Evolutionary conservation across 1,140 invertebrate species (phyloP).

Genomic region (Ips nitidus): DNA sequence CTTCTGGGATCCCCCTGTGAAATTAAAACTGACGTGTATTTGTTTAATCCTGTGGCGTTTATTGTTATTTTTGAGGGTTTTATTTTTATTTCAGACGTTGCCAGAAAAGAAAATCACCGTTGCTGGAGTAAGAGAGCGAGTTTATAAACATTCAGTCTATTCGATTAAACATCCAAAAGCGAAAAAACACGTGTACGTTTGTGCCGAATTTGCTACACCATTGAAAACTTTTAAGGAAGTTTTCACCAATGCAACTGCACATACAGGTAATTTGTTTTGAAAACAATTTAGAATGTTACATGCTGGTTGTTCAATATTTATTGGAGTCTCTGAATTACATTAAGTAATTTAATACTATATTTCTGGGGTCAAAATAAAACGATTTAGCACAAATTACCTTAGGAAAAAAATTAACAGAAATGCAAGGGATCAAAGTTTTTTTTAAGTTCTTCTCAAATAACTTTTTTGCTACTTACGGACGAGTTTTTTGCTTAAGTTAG

Average conservation of each 20-base stretch:
- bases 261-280: slow-evolving; percentile 48
- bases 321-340: background rate
- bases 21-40: too few species aligned
- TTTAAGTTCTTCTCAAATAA: too few species aligned
- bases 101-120: slow-evolving; percentile 37
- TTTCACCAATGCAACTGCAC: slow-evolving; percentile 51
- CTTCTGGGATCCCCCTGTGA: too few species aligned
- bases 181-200: slow-evolving; percentile 54
- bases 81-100: slow-evolving; percentile 17
- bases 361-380: too few species aligned
- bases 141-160: slow-evolving; percentile 65
- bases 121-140: slow-evolving; percentile 60
- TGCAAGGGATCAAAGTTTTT: background rate
- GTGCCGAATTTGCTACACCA: slow-evolving; percentile 66
- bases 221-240: slow-evolving; percentile 62
- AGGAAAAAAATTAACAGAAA: background rate
- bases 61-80: background rate
- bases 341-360: too few species aligned
- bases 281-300: background rate
- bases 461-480: too few species aligned
- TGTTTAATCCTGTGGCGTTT: background rate
- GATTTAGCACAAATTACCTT: too few species aligned
- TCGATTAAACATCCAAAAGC: slow-evolving; percentile 51
- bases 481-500: too few species aligned
- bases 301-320: background rate